Percentiles rank a stretch among this genome's conserved stretches.
These are phyloP conservation scores for Syngnathus typhle DNA, from an alignment of 2,113 vertebrate species.

Conservation along the genomic window DNA sequence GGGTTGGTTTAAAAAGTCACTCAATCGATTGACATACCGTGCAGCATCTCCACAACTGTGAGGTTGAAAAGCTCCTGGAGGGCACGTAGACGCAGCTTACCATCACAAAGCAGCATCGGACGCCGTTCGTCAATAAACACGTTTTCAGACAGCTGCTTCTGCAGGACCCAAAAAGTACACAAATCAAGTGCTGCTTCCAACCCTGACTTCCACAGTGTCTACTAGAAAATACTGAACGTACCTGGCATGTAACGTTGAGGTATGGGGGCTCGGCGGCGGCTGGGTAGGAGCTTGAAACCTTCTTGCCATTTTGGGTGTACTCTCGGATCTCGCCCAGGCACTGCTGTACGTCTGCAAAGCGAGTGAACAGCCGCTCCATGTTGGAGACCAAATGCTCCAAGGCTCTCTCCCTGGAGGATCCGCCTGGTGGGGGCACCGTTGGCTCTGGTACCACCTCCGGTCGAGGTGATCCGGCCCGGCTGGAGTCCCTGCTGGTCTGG, in stretches of 20 bases:
- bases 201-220: too few species aligned
- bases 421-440: not conserved
- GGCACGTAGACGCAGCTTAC: slow-evolving; percentile 75
- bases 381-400: slow-evolving; percentile 68
- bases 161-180: not conserved
- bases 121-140: slow-evolving; percentile 77
- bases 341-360: slow-evolving; percentile 77
- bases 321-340: slow-evolving; percentile 77
- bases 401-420: slow-evolving; percentile 59
- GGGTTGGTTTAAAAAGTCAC: not conserved
- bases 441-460: slow-evolving; percentile 32
- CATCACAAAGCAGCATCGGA: slow-evolving; percentile 81
- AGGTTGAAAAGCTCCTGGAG: slow-evolving; percentile 84
- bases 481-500: slow-evolving; percentile 60
- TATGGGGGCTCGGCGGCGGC: slow-evolving; percentile 76
- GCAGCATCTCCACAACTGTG: slow-evolving; percentile 84
- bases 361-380: slow-evolving; percentile 75
- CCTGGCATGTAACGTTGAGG: slow-evolving; percentile 85
- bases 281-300: slow-evolving; percentile 68
- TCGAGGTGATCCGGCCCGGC: slow-evolving; percentile 65
- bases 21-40: slow-evolving; percentile 70
- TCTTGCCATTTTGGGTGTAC: slow-evolving; percentile 74
- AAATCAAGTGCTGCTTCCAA: not conserved
- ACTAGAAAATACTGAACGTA: slow-evolving; percentile 54
- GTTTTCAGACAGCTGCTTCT: slow-evolving; percentile 79